A percentile compares a stretch with the other conserved stretches of the same genome.
These are phyloP conservation scores for Epinephelus lanceolatus DNA, from an alignment of 2,113 vertebrate species.

Conservation along the genomic window DNA sequence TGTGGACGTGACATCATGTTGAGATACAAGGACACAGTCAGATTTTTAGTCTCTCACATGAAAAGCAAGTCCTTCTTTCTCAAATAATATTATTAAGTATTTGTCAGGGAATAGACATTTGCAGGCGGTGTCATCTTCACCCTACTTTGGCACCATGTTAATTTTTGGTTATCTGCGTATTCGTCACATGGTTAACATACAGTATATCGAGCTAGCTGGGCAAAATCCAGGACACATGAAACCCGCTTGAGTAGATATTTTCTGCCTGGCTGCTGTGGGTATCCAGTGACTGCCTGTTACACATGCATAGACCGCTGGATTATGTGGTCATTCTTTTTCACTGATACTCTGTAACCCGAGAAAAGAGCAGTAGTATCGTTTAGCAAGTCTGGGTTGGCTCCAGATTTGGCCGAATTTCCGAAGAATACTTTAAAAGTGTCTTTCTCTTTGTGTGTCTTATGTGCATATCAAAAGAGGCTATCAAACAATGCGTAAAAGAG, in stretches of 20 bases:
- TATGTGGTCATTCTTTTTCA: not conserved
- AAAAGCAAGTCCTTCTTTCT: not conserved
- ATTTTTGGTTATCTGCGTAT: not conserved
- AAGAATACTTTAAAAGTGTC: not conserved
- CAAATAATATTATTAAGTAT: not conserved
- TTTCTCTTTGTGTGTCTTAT: constrained; percentile 4
- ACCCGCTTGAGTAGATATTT: not conserved
- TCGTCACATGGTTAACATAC: not conserved
- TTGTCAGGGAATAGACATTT: not conserved
- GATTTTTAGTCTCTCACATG: not conserved
- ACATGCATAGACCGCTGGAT: not conserved
- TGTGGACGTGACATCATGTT: not conserved
- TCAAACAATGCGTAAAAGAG: no score
- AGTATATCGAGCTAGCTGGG: not conserved
- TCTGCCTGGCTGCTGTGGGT: not conserved
- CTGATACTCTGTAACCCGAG: not conserved
- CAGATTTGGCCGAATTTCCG: not conserved
- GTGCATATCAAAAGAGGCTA: not conserved
- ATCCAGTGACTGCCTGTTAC: not conserved
- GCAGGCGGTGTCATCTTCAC: not conserved
- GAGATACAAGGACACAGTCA: not conserved
- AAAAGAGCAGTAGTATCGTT: not conserved
- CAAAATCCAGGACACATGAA: not conserved
- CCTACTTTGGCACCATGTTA: not conserved
- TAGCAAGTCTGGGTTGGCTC: not conserved